Base-by-base conservation (phyloP, 2,113 vertebrate species). In the Nicator chloris region DNA sequence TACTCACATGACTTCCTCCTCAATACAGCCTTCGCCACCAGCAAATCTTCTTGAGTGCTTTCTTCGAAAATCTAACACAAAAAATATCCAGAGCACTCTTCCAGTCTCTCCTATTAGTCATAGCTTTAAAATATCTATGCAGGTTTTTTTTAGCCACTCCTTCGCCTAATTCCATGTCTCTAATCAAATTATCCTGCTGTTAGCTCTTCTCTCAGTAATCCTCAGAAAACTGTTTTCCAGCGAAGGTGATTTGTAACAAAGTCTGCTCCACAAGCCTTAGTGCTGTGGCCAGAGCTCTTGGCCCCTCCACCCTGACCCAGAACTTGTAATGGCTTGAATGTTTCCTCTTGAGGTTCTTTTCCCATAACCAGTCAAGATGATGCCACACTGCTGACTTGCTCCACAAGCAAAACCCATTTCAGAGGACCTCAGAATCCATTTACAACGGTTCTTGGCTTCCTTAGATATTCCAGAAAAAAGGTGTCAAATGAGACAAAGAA, bases 201-300 rank as follows among this genome's bases (percentile, higher is more conserved):
- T 90, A 79, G 89, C 80, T 88, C 70, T 92, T 91, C 84, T 82
- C 61, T 73, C 78, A 86, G 63, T 91, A 96, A 88, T 86, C 70
- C 63, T 79, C 49, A 63, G 60, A 87, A 88, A 86, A 73, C 76
- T 64, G n/a, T 79, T 97, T 91, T 71, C 57, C 89, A 92, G 88
- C 71, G 96, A 92, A 97, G 87, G 94, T 97, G 94, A 95, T 98
- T 93, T 87, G 65, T 95, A 94, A 94, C 83, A 63, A 91, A 95
- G 87, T 75, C 68, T 95, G 15, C 11, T 91, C 16, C 66, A 45
- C 19, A 73, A 64, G 15, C 60, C 47, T 47, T 13, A 33, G 1
- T 24, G 10, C 64, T 94, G 69, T 15, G 59, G 21, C 73, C 80
- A 72, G 42, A 54, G 44, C 68, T 75, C 42, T 94, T 50, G 57